Percentiles rank a stretch among this genome's conserved stretches.
phyloP scores from a whole-genome alignment of 23 tunicate species.

The Phallusia fumigata region DNA sequence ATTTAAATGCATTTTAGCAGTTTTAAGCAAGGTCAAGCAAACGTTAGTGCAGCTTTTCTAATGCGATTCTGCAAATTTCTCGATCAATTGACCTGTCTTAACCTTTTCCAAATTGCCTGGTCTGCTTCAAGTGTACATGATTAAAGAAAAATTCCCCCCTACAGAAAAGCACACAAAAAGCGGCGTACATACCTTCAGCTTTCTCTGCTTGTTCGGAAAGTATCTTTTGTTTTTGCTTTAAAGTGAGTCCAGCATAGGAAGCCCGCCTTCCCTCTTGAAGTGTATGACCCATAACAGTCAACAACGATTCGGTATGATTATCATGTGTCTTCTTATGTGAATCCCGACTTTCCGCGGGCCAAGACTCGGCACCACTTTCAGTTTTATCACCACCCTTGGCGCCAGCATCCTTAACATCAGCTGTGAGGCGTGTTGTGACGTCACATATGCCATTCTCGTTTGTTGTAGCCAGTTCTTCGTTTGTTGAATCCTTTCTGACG shows the following conservation, averaged over 20 bases:
- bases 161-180: too few species aligned
- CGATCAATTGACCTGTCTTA: too few species aligned
- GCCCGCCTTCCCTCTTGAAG: constrained; percentile 23
- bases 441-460: background rate
- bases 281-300: background rate
- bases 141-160: too few species aligned
- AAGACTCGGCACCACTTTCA: background rate
- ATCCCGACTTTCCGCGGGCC: background rate
- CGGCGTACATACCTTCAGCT: too few species aligned
- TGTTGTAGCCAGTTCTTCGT: background rate
- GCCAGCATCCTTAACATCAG: constrained; percentile 4
- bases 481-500: constrained; percentile 4
- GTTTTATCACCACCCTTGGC: constrained; percentile 19
- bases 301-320: background rate
- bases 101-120: too few species aligned
- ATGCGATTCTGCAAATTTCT: too few species aligned
- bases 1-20: too few species aligned
- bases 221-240: constrained; percentile 13
- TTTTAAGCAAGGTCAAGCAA: too few species aligned
- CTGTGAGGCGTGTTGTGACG: constrained; percentile 13
- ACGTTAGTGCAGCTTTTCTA: too few species aligned
- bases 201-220: background rate
- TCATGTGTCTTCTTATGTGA: background rate
- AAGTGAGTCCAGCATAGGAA: constrained; percentile 42
- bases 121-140: too few species aligned